Conservation (phyloP, 2,797 vertebrate species). For the Thunnus albacares region DNA sequence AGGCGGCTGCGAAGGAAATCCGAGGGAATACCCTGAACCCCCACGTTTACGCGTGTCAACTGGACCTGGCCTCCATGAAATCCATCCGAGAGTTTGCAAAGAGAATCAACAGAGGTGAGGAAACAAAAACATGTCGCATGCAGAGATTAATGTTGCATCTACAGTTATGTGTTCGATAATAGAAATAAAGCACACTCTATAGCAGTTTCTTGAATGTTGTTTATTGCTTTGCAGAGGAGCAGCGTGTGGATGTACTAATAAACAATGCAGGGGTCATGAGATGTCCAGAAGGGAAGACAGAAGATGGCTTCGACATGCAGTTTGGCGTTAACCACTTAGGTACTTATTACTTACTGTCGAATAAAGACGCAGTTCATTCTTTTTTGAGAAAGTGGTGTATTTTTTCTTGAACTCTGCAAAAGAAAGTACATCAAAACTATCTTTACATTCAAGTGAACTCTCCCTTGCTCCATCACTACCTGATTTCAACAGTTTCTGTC, state of each 20-base stretch:
- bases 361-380: too few relatives aligned
- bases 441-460: not conserved
- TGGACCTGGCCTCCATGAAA: constrained; percentile 89
- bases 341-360: constrained; percentile 43
- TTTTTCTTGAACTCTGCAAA: not conserved
- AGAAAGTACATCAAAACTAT: not conserved
- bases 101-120: constrained; percentile 81
- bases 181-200: not conserved
- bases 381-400: not conserved
- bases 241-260: constrained; percentile 87
- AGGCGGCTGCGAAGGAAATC: constrained; percentile 88
- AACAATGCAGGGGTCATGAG: constrained; percentile 93
- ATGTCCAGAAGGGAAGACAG: constrained; percentile 89
- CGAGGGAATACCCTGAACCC: constrained; percentile 88
- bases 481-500: constrained; percentile 28
- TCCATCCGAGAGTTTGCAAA: constrained; percentile 88
- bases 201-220: not conserved
- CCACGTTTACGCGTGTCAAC: constrained; percentile 79
- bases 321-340: constrained; percentile 92
- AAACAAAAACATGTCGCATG: not conserved
- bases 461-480: constrained; percentile 7
- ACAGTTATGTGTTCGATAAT: not conserved
- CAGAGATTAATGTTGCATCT: not conserved
- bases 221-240: constrained; percentile 81
- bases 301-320: constrained; percentile 93